phyloP scores from a whole-genome alignment of 2,888 invertebrate species.

The Limulus polyphemus region DNA sequence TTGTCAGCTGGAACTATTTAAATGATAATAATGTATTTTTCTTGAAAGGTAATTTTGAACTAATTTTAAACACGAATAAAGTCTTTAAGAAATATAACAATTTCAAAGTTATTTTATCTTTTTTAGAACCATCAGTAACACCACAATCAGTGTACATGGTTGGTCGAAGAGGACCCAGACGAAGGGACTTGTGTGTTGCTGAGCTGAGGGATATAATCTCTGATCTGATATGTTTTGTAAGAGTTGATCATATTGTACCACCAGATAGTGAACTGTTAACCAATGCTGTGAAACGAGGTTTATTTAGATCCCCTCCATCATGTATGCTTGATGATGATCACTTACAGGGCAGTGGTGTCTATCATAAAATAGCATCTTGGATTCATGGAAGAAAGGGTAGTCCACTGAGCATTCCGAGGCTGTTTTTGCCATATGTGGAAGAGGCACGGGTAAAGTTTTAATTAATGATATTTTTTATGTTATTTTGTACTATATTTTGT shows the following conservation, averaged over 20 bases:
- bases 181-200: slow-evolving; percentile 64
- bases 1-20: neutral
- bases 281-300: slow-evolving; percentile 52
- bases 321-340: slow-evolving; percentile 66
- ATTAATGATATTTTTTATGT: neutral
- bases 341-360: slow-evolving; percentile 26
- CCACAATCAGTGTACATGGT: slow-evolving; percentile 88
- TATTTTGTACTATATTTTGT: neutral
- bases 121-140: slow-evolving; percentile 69
- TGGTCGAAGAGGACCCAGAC: slow-evolving; percentile 67
- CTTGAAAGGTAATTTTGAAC: slow-evolving; percentile 1
- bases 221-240: slow-evolving; percentile 66
- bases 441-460: slow-evolving; percentile 60
- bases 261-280: slow-evolving; percentile 60
- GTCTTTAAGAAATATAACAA: no score
- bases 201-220: slow-evolving; percentile 72
- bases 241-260: slow-evolving; percentile 81
- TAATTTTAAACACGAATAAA: no score
- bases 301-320: slow-evolving; percentile 67
- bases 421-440: slow-evolving; percentile 89
- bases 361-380: slow-evolving; percentile 23
- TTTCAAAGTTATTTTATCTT: slow-evolving; percentile 5
- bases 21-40: neutral
- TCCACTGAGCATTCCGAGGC: slow-evolving; percentile 50
- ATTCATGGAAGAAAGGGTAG: slow-evolving; percentile 22